Conservation (phyloP, 2,888 invertebrate species). For the Pterostichus madidus region DNA sequence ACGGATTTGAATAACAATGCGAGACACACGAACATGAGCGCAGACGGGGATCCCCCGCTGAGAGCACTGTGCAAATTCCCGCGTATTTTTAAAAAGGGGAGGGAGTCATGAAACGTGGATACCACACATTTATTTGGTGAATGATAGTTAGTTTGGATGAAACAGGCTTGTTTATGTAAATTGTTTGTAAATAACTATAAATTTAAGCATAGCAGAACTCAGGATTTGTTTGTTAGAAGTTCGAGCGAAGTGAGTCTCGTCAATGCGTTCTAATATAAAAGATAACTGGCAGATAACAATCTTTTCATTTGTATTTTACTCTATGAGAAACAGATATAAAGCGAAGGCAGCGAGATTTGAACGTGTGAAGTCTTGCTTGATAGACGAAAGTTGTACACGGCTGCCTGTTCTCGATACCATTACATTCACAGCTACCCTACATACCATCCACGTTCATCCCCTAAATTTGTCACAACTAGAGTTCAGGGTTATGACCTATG, state of each 20-base stretch:
- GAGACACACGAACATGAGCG: slow-evolving; percentile 13
- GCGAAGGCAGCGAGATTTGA: too few species aligned
- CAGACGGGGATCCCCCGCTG: slow-evolving; percentile 59
- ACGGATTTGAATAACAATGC: slow-evolving; percentile 66
- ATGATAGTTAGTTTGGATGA: not conserved
- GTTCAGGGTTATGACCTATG: slow-evolving; percentile 16
- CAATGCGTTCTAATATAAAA: too few species aligned
- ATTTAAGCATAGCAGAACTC: not conserved
- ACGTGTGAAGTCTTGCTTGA: too few species aligned
- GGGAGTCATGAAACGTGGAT: slow-evolving; percentile 16
- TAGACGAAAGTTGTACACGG: too few species aligned
- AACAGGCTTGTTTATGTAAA: not conserved
- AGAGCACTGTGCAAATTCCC: slow-evolving; percentile 48
- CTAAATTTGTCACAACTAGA: not conserved
- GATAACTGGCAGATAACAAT: too few species aligned
- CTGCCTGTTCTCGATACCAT: too few species aligned
- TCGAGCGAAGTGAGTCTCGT: too few species aligned
- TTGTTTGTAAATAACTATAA: not conserved
- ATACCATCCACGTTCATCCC: slow-evolving; percentile 3
- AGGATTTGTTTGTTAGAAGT: too few species aligned
- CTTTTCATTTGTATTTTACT: too few species aligned
- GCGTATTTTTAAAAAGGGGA: slow-evolving; percentile 42
- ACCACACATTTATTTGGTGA: slow-evolving; percentile 5
- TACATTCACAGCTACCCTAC: too few species aligned
- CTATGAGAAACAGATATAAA: too few species aligned